Conservation (phyloP, 35 echinoderm and acorn worm species). For the Chiridota heheva region DNA sequence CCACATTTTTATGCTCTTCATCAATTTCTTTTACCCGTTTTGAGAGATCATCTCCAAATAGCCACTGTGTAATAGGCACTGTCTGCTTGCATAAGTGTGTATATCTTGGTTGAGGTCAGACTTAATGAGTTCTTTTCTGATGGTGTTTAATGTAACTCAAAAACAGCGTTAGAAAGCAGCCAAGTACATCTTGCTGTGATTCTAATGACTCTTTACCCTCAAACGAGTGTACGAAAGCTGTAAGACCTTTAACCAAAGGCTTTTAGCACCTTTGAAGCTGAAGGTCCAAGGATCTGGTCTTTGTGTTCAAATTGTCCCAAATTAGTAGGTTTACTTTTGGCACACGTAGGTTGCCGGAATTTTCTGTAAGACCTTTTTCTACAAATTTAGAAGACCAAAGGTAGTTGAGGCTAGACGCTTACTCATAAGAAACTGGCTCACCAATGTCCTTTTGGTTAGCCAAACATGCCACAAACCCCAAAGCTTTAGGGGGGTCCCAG, state of each 20-base stretch:
- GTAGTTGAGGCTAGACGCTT: neutral
- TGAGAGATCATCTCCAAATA: constrained; percentile 45
- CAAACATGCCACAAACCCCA: constrained; percentile 6
- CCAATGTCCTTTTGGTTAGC: neutral
- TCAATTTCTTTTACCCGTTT: constrained; percentile 49
- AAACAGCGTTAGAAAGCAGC: constrained; percentile 15
- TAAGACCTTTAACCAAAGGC: constrained; percentile 48
- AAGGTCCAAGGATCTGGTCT: constrained; percentile 12
- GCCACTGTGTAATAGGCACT: constrained; percentile 28
- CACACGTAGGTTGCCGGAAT: constrained; percentile 17
- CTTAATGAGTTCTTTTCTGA: constrained; percentile 44
- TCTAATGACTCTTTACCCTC: neutral
- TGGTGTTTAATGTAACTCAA: constrained; percentile 39
- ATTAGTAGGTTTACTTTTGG: constrained; percentile 45
- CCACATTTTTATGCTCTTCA: constrained; percentile 45
- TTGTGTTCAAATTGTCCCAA: constrained; percentile 31
- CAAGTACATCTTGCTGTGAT: constrained; percentile 54
- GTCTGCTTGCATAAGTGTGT: constrained; percentile 37
- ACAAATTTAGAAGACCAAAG: constrained; percentile 21
- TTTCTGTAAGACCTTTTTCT: constrained; percentile 37
- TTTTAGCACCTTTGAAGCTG: constrained; percentile 39
- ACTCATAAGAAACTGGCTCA: neutral
- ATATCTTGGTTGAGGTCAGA: constrained; percentile 43
- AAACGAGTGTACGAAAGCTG: constrained; percentile 9
- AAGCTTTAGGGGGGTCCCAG: neutral